A percentile compares a stretch with the other conserved stretches of the same genome.
These are phyloP conservation scores for Lasioglossum baleicum DNA, from an alignment of 1,140 invertebrate genomes.

Conservation along the genomic window DNA sequence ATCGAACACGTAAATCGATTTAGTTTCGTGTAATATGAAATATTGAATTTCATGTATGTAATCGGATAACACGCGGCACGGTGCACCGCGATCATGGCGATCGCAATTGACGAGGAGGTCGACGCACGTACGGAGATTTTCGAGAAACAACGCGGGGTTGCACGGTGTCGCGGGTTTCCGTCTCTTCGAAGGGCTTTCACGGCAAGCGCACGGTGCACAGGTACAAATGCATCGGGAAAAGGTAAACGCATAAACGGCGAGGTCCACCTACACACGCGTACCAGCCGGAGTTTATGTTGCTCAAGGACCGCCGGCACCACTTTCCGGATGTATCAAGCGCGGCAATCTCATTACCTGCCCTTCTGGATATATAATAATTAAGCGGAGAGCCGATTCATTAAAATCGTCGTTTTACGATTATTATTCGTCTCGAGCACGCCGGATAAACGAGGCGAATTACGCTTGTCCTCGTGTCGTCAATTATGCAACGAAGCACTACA, in stretches of 20 bases:
- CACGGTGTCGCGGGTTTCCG: not conserved
- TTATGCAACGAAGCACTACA: conserved; percentile 35
- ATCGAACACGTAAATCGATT: too few relatives aligned
- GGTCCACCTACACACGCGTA: not conserved
- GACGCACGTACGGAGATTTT: conserved; percentile 4
- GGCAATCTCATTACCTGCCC: conserved; percentile 51
- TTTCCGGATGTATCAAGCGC: conserved; percentile 27
- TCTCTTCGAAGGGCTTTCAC: conserved; percentile 3
- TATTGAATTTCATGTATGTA: not conserved
- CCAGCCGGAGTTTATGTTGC: not conserved
- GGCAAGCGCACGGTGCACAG: not conserved
- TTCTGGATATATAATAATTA: conserved; percentile 42
- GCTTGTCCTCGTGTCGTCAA: conserved; percentile 28
- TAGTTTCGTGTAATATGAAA: too few relatives aligned
- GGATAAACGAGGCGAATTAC: conserved; percentile 39
- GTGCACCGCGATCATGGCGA: not conserved
- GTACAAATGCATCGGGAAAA: not conserved
- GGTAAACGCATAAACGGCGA: conserved; percentile 4
- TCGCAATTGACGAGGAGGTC: not conserved
- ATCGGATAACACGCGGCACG: not conserved
- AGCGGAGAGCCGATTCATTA: conserved; percentile 59
- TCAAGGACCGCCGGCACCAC: conserved; percentile 1
- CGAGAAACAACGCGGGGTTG: conserved; percentile 22
- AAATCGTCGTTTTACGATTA: conserved; percentile 60
- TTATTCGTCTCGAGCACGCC: conserved; percentile 23